Evolutionary conservation across 2,113 vertebrate species (phyloP).

Genomic region (Archocentrus centrarchus): DNA sequence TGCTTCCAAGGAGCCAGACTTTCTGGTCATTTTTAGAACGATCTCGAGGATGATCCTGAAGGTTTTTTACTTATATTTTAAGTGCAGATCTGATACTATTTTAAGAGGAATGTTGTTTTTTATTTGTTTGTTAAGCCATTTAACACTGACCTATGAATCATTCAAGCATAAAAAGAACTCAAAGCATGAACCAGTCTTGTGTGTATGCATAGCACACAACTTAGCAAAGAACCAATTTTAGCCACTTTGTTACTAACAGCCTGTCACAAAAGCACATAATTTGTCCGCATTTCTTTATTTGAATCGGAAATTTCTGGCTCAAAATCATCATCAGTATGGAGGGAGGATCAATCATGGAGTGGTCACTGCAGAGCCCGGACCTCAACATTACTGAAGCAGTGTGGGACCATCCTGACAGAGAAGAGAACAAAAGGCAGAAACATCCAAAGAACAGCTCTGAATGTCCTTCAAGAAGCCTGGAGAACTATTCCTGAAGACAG

Average conservation of each 20-base stretch:
- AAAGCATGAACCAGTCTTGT: background rate
- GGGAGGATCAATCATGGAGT: background rate
- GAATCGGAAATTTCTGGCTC: background rate
- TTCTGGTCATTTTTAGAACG: background rate
- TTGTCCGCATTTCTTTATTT: background rate
- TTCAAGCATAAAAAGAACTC: background rate
- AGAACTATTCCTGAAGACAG: background rate
- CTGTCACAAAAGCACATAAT: background rate
- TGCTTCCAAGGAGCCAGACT: background rate
- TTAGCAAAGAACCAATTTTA: background rate
- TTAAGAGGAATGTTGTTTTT: background rate
- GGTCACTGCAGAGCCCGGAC: background rate
- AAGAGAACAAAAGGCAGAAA: background rate
- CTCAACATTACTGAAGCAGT: background rate
- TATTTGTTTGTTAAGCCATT: rapidly evolving
- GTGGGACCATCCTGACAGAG: background rate
- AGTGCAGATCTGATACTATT: background rate
- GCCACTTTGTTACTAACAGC: background rate
- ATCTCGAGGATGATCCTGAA: background rate
- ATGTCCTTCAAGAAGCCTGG: background rate
- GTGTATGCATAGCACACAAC: background rate
- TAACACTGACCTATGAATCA: background rate
- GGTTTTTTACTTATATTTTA: no score
- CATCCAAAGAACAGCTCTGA: background rate
- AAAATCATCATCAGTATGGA: background rate